phyloP scores from a whole-genome alignment of 2,888 invertebrate species.

The Abrostola tripartita region DNA sequence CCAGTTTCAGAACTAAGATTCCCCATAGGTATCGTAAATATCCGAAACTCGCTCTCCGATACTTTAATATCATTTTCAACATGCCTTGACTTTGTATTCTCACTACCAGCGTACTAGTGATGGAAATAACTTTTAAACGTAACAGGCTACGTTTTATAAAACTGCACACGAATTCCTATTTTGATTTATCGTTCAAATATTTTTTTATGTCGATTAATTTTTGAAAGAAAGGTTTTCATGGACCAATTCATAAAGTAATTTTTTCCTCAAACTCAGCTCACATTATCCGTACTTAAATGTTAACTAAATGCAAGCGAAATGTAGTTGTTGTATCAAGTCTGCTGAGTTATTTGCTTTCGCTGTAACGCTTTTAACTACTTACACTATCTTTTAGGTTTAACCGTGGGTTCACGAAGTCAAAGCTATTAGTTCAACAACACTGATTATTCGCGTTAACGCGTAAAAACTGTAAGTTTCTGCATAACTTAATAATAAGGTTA shows the following conservation, averaged over 20 bases:
- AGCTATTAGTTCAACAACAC: slow-evolving; percentile 35
- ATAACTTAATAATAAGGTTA: slow-evolving; percentile 41
- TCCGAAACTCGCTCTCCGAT: slow-evolving; percentile 23
- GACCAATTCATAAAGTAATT: too few species aligned
- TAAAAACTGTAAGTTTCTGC: slow-evolving; percentile 41
- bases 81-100: slow-evolving; percentile 10
- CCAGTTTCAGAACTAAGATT: slow-evolving; percentile 47
- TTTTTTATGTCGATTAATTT: too few species aligned
- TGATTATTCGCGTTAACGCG: slow-evolving; percentile 33
- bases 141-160: too few species aligned
- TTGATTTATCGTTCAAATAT: too few species aligned
- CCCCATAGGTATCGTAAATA: slow-evolving; percentile 50
- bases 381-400: slow-evolving; percentile 3
- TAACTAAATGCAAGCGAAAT: background rate
- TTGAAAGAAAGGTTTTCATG: too few species aligned
- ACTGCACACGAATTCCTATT: too few species aligned
- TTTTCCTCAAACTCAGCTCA: too few species aligned
- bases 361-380: background rate
- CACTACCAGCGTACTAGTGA: background rate
- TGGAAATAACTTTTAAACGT: background rate
- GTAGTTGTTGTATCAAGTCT: background rate
- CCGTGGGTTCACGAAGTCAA: slow-evolving; percentile 8
- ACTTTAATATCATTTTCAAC: slow-evolving; percentile 33
- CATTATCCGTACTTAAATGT: too few species aligned
- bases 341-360: background rate